These are phyloP conservation scores for Hypomecis punctinalis DNA, from an alignment of 2,888 invertebrate genomes.

Conservation along the genomic window DNA sequence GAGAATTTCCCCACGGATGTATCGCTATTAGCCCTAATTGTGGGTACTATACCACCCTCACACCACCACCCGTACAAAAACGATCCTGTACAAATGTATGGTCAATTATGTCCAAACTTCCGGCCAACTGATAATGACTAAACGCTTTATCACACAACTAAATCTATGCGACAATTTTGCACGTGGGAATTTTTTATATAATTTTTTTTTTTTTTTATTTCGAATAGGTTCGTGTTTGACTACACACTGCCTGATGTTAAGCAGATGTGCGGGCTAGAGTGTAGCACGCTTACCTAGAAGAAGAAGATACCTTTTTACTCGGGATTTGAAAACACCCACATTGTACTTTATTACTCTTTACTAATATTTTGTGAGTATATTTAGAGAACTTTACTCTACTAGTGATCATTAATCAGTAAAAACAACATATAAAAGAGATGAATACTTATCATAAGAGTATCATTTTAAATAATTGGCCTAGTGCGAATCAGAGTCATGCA, in stretches of 20 bases:
- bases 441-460: too few relatives aligned
- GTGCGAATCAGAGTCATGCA: too few relatives aligned
- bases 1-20: conserved; percentile 62
- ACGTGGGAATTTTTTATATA: conserved; percentile 50
- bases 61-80: conserved; percentile 4
- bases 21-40: conserved; percentile 64
- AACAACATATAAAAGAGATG: too few relatives aligned
- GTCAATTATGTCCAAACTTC: conserved; percentile 57
- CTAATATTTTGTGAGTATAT: conserved; percentile 1
- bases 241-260: too few relatives aligned
- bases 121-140: conserved; percentile 57
- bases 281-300: too few relatives aligned
- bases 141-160: conserved; percentile 63
- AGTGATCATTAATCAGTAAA: too few relatives aligned
- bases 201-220: too few relatives aligned
- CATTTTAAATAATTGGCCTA: too few relatives aligned
- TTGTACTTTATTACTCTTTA: neutral
- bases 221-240: neutral
- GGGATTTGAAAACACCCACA: neutral
- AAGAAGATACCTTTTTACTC: too few relatives aligned
- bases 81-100: conserved; percentile 45
- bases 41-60: conserved; percentile 49
- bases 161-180: conserved; percentile 58
- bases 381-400: too few relatives aligned
- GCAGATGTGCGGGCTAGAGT: too few relatives aligned